Evolutionary conservation across 2,797 vertebrate genomes (phyloP).

Genomic region (Florisuga fusca): DNA sequence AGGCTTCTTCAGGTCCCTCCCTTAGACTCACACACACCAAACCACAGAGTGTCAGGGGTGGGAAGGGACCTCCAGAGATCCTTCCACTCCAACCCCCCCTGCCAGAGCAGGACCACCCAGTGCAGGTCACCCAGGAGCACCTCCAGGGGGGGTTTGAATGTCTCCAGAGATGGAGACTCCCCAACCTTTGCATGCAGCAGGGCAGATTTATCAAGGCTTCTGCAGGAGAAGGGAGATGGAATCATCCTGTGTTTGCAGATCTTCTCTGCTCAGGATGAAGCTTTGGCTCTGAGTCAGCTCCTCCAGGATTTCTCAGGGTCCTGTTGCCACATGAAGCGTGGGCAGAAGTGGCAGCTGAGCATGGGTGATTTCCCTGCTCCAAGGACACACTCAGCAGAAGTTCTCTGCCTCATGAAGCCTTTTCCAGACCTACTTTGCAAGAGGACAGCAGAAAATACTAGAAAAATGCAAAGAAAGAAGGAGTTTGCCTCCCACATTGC

Average conservation of each 20-base stretch:
- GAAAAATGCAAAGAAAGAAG: not conserved
- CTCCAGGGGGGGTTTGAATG: too few species aligned
- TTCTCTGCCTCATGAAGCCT: not conserved
- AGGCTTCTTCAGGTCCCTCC: not conserved
- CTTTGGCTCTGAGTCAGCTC: not conserved
- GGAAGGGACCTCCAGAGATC: too few species aligned
- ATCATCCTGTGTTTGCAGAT: fast-evolving
- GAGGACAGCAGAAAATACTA: not conserved
- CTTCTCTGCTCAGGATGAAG: not conserved
- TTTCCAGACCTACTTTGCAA: not conserved
- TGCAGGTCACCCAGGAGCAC: too few species aligned
- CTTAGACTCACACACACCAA: not conserved
- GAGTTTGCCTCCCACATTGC: not conserved
- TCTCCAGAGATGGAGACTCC: too few species aligned
- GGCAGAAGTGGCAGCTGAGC: not conserved
- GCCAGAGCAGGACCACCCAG: too few species aligned
- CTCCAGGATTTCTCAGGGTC: not conserved
- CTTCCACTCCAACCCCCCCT: too few species aligned
- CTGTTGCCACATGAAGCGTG: not conserved
- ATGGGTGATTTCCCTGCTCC: fast-evolving
- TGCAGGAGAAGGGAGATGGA: not conserved
- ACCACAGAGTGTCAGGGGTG: too few species aligned
- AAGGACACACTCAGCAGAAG: not conserved
- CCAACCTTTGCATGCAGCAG: not conserved
- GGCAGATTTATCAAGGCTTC: not conserved